phyloP scores from a whole-genome alignment of 2,113 vertebrate species.

The Xerus inauris region DNA sequence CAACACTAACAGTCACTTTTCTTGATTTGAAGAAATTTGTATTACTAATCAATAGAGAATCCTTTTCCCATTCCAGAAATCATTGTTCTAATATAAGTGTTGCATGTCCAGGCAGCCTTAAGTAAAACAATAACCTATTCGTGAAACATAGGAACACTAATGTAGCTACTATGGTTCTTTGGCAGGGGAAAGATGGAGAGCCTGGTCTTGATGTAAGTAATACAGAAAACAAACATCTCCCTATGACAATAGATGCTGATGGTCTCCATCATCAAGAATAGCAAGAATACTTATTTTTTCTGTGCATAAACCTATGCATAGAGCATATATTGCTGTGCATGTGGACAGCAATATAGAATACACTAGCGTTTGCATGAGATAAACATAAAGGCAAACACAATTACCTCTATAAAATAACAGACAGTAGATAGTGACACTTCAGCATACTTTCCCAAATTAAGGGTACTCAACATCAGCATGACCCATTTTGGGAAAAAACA shows the following conservation, averaged over 20 bases:
- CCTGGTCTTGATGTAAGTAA: constrained; percentile 98
- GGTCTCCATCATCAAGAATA: constrained; percentile 57
- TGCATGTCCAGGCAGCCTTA: constrained; percentile 41
- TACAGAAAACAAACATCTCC: constrained; percentile 65
- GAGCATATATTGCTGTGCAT: not conserved
- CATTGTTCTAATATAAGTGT: not conserved
- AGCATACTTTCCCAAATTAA: constrained; percentile 49
- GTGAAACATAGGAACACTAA: constrained; percentile 79
- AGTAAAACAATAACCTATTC: not conserved
- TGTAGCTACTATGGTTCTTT: constrained; percentile 85
- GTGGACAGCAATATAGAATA: constrained; percentile 49
- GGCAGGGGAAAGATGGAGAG: constrained; percentile 96
- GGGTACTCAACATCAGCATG: not conserved
- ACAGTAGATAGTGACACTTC: not conserved
- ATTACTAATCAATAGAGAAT: not conserved
- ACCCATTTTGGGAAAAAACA: constrained; percentile 36
- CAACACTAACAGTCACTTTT: constrained; percentile 2
- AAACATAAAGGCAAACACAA: constrained; percentile 21
- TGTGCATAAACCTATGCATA: not conserved
- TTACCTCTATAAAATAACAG: not conserved
- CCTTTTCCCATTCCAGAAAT: not conserved
- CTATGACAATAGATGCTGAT: not conserved
- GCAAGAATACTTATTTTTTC: constrained; percentile 9
- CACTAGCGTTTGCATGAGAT: not conserved
- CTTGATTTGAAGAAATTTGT: not conserved